Evolutionary conservation across 2,113 vertebrate species (phyloP), one percentile per base, ranked within the genome.

Genomic region (Callocephalon fimbriatum): DNA sequence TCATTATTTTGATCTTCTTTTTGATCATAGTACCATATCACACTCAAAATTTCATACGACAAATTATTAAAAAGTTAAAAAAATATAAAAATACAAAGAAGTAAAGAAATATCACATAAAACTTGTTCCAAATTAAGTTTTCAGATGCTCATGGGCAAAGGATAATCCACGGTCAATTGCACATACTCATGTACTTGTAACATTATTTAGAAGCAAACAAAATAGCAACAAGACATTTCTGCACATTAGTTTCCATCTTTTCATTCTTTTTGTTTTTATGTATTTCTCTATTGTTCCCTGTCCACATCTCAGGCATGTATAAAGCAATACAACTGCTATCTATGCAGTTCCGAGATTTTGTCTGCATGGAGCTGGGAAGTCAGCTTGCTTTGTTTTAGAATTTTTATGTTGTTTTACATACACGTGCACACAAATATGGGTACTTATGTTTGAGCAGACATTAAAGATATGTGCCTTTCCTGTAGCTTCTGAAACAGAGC

Each of bases 1-100:
- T 70, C 72, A 40, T 54, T 92, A 83, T 88, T 96, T 96, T 97
- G 82, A 92, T 94, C 90, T 93, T 95, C 77, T 94, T 96, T 96
- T 96, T 96, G 86, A 94, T 88, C 50, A 77, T 21, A 63, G n/a
- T 88, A 82, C 48, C 71, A 66, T 31, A 63, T 51, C 77, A 93
- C 47, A 71, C 71, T 92, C 72, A 86, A 56, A 96, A 87, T 93
- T 90, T 95, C 35, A 86, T 80, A 77, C 67, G 59, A 14, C 50
- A 88, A 90, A 44, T 83, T 95, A 92, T 54, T 88, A 78, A 84
- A 95, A 95, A 93, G 35, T 79, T 15, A 73, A 91, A 78, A 78
- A 66, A 8, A 54, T n/a, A n/a, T 21, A 32, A 72, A 62, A 71
- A 50, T n/a, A 19, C 54, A 79, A 94, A 63, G 58, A 80, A 82